phyloP scores from a whole-genome alignment of 2,888 invertebrate species.

The Ashinkailepas kermadecensis region DNA sequence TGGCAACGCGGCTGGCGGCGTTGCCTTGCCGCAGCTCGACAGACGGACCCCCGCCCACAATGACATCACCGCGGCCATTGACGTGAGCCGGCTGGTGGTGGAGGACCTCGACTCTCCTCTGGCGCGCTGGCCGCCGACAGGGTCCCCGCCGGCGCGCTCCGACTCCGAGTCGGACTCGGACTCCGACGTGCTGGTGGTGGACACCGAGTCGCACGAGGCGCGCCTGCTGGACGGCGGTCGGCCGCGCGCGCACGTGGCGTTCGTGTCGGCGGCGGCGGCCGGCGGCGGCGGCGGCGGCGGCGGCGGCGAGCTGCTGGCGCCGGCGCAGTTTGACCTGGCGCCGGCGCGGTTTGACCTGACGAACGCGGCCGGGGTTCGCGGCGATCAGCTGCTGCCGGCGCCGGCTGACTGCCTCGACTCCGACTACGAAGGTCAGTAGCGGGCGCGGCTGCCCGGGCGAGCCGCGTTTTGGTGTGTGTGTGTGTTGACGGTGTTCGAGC shows the following conservation, averaged over 20 bases:
- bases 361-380: neutral
- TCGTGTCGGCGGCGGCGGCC: slow-evolving; percentile 32
- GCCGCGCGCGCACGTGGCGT: slow-evolving; percentile 38
- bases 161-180: slow-evolving; percentile 20
- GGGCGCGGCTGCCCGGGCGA: no score
- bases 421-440: slow-evolving; percentile 23
- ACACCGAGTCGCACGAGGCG: slow-evolving; percentile 47
- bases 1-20: no score
- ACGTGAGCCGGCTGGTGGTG: neutral
- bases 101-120: neutral
- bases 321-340: neutral
- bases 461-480: no score
- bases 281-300: slow-evolving; percentile 25
- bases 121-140: neutral
- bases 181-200: slow-evolving; percentile 46
- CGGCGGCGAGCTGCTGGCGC: neutral
- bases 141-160: neutral
- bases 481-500: no score
- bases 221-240: slow-evolving; percentile 39
- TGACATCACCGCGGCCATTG: no score
- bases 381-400: neutral
- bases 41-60: no score
- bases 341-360: slow-evolving; percentile 16
- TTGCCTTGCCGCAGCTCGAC: no score
- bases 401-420: slow-evolving; percentile 25